Evolutionary conservation across 2,888 invertebrate species (phyloP), one percentile per base, ranked within the genome.

Genomic region (Mesorhabditis belari): DNA sequence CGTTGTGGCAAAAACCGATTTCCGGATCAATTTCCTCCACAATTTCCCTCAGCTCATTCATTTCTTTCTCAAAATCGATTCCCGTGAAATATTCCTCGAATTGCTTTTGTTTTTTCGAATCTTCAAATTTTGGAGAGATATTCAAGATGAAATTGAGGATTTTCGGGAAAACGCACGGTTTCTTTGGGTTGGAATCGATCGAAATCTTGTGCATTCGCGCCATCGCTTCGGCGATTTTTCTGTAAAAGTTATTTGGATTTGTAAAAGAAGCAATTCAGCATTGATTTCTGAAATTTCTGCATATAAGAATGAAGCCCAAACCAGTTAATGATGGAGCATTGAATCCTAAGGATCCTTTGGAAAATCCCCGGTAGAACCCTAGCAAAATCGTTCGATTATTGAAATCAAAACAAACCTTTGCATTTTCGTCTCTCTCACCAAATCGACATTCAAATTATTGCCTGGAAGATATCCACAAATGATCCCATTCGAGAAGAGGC

Each of bases 1-100:
- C 98, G 85, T 98, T 98, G 85, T 98, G 98, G 82, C 90, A 89
- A 85, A 94, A 94, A 64, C 93, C 94, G 69, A 92, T 50, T 12
- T 62, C 57, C 25, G 67, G 65, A 3, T 65, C 61, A 23, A 65
- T 54, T 25, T 60, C 60, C 23, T 60, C 19, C 2, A 68, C 62
- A 3, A 62, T 29, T n/a, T 56, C 44, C 25, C 65, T 59, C 9
- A 70, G 9, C n/a, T 55, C 57, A n/a, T 25, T 17, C 3, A 67
- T 57, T 24, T 60, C 54, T 0, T 50, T 35, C 12, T 51, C 60
- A 23, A 67, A 21, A 4, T 60, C 24, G 44, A 35, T n/a, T 4
- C 29, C n/a, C 21, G 55, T 55, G 29, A 66, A 66, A 24, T 69
- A 59, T 54, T 66, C 60, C 3, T 57, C 52, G 54, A 61, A 60